Evolutionary conservation across 2,797 vertebrate genomes (phyloP).

Genomic region (Melanotaenia trifasciata): DNA sequence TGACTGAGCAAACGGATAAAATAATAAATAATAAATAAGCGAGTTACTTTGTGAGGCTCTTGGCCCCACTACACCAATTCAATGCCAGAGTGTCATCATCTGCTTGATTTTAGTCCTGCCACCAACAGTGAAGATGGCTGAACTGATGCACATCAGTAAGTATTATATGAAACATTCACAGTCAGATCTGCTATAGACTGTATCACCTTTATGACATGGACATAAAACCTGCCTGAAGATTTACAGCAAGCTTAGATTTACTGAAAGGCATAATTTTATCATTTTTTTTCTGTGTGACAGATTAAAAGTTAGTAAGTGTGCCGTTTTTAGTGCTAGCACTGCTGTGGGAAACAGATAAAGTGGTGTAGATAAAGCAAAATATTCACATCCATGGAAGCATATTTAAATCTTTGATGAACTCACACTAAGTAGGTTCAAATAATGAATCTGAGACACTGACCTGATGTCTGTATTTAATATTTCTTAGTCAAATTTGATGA

Average conservation of each 20-base stretch:
- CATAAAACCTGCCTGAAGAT: not conserved
- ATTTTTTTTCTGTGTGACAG: not conserved
- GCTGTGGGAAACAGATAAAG: not conserved
- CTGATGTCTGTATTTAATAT: not conserved
- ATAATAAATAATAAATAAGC: slow-evolving; percentile 16
- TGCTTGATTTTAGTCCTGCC: slow-evolving; percentile 8
- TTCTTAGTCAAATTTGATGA: not conserved
- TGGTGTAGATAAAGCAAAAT: not conserved
- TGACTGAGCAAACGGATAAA: slow-evolving; percentile 15
- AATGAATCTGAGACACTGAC: not conserved
- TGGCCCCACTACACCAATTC: not conserved
- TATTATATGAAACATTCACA: not conserved
- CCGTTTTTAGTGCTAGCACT: not conserved
- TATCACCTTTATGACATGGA: not conserved
- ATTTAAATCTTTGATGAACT: not conserved
- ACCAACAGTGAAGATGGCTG: not conserved
- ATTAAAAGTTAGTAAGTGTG: not conserved
- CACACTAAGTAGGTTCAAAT: not conserved
- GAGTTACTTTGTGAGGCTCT: slow-evolving; percentile 4
- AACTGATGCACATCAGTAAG: not conserved
- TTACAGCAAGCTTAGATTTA: not conserved
- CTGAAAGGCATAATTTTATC: not conserved
- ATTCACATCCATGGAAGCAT: not conserved
- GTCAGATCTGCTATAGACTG: not conserved
- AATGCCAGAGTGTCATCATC: slow-evolving; percentile 8